Evolutionary conservation across 2,888 invertebrate species (phyloP).

Genomic region (Malachius bipustulatus): DNA sequence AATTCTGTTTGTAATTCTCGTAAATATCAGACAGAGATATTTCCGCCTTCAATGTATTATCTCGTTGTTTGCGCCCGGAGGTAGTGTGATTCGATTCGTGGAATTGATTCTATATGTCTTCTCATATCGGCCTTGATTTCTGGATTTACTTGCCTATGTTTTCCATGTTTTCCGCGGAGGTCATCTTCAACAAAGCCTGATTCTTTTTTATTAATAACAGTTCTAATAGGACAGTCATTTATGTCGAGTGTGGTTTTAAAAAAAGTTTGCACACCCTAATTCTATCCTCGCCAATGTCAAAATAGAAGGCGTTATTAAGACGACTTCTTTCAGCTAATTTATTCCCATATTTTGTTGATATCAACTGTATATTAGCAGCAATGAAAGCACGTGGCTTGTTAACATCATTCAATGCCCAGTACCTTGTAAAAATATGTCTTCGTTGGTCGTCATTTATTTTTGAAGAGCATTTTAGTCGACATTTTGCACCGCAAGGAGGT

Average conservation of each 20-base stretch:
- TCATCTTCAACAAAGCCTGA: slow-evolving; percentile 3
- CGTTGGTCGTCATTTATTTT: neutral
- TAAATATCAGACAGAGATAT: slow-evolving; percentile 19
- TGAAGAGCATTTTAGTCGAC: slow-evolving; percentile 2
- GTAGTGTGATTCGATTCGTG: slow-evolving; percentile 4
- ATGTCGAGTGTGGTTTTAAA: neutral
- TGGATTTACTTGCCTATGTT: slow-evolving; percentile 3
- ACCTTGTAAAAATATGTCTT: slow-evolving; percentile 3
- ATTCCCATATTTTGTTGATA: slow-evolving; percentile 3
- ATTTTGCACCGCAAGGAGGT: slow-evolving; percentile 3
- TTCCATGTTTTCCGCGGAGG: slow-evolving; percentile 1
- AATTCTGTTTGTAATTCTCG: slow-evolving; percentile 18
- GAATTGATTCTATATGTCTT: slow-evolving; percentile 2
- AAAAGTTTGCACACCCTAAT: slow-evolving; percentile 1
- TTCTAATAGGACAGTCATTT: slow-evolving; percentile 12
- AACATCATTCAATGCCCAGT: slow-evolving; percentile 3
- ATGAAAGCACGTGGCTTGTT: slow-evolving; percentile 2
- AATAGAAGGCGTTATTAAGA: slow-evolving; percentile 1
- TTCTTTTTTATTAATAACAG: slow-evolving; percentile 11
- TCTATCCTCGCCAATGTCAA: slow-evolving; percentile 2
- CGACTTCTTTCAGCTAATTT: neutral
- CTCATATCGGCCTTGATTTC: slow-evolving; percentile 3
- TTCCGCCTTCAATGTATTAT: slow-evolving; percentile 7
- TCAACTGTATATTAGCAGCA: slow-evolving; percentile 3
- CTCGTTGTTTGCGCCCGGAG: slow-evolving; percentile 1